A percentile compares a stretch with the other conserved stretches of the same genome.
Conservation (phyloP, 2,113 vertebrate species). For the Ovibos moschatus region DNA sequence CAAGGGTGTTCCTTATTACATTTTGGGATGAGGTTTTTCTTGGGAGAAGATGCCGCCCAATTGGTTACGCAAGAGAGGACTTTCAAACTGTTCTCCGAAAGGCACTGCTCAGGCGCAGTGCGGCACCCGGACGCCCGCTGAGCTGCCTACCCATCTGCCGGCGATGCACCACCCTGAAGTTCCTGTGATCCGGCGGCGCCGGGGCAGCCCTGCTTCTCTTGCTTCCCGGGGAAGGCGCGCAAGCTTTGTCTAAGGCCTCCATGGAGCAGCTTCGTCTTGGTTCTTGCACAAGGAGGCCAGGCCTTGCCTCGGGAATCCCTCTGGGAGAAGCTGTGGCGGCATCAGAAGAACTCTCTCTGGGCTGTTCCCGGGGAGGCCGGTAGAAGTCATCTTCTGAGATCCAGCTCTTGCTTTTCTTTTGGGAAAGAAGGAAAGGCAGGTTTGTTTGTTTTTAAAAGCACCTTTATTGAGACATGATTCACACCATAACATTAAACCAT, state of each 20-base stretch:
- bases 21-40: neutral
- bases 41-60: neutral
- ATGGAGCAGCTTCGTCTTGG: neutral
- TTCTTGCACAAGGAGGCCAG: constrained; percentile 8
- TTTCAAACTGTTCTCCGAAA: neutral
- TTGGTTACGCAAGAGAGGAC: neutral
- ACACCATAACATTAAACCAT: neutral
- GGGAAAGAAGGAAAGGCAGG: neutral
- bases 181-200: constrained; percentile 66
- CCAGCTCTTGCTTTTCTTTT: constrained; percentile 88
- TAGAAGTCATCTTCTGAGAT: constrained; percentile 96
- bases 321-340: neutral
- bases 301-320: neutral
- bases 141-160: constrained; percentile 88
- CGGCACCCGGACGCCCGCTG: fast-evolving
- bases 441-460: neutral
- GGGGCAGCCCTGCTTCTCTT: constrained; percentile 15
- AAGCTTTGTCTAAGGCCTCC: constrained; percentile 60
- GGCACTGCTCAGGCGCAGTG: neutral
- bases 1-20: neutral
- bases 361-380: constrained; percentile 74
- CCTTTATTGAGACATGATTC: neutral
- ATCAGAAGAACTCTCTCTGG: neutral
- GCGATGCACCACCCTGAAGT: constrained; percentile 89
- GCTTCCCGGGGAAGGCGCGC: neutral